phyloP scores from a whole-genome alignment of 1,140 invertebrate species.

The Scaptomyza pallida region DNA sequence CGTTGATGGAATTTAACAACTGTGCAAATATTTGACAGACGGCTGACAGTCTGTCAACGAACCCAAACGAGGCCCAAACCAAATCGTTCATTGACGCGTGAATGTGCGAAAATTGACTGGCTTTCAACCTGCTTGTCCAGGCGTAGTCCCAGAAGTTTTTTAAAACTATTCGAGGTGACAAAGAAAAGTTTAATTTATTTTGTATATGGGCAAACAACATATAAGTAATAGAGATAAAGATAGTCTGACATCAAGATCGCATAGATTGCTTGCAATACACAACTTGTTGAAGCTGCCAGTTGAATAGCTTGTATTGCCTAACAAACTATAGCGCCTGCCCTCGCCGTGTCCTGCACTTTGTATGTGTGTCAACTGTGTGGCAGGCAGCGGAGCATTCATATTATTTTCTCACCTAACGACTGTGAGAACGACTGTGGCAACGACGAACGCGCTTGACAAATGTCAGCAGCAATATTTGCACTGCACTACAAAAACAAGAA shows the following conservation, averaged over 20 bases:
- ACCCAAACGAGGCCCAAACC: slow-evolving; percentile 19
- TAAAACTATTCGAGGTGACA: slow-evolving; percentile 12
- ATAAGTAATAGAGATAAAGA: too few species aligned
- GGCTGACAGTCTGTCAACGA: slow-evolving; percentile 25
- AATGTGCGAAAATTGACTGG: slow-evolving; percentile 68
- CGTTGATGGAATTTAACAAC: slow-evolving; percentile 75
- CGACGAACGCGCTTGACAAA: slow-evolving; percentile 40
- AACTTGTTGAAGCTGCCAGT: background rate
- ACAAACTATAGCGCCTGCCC: slow-evolving; percentile 8
- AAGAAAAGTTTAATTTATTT: background rate
- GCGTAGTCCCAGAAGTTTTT: background rate
- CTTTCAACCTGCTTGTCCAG: slow-evolving; percentile 40
- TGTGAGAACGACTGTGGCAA: slow-evolving; percentile 3
- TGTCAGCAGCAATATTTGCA: slow-evolving; percentile 64
- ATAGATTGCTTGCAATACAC: background rate
- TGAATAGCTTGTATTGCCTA: background rate
- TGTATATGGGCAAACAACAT: background rate
- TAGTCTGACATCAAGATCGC: too few species aligned
- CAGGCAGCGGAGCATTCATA: slow-evolving; percentile 60
- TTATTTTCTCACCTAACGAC: slow-evolving; percentile 66
- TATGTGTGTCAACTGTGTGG: slow-evolving; percentile 36
- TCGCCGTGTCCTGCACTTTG: slow-evolving; percentile 4
- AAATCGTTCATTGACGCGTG: slow-evolving; percentile 69
- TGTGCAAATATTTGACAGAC: slow-evolving; percentile 72
- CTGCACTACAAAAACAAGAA: slow-evolving; percentile 49